Evolutionary conservation across 1,140 invertebrate genomes (phyloP), one percentile per base, ranked within the genome.

Genomic region (Mercenaria mercenaria): DNA sequence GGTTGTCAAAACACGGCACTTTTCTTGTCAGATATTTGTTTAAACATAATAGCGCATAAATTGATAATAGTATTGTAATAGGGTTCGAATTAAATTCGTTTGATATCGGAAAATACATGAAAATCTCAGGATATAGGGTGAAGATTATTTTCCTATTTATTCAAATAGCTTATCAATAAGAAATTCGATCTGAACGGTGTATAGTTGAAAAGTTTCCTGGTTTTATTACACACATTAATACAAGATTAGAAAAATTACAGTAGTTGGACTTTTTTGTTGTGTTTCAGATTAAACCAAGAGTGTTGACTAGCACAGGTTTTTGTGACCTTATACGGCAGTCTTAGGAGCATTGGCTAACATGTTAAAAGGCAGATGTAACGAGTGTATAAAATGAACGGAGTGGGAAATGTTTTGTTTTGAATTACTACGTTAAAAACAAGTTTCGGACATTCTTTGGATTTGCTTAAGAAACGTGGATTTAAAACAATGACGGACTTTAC

Each of bases 31-130:
- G 4, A 39, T 72, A 15, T 72, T 72, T 72, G 67, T 72, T 72
- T 72, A 72, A 72, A 72, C 37, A 72, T 72, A 72, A 72, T 72
- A 39, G 34, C 34, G 67, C 34, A 41, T 41, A 72, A 72, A 72
- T 72, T 72, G 67, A 72, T 72, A 72, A 72, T 72, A 39, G 37
- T n/a, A 72, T 72, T 72, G 34, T 72, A 72, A 72, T 72, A 72
- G 34, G 18, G 23, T 39, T 72, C 67, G 67, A 72, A 72, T 72
- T 72, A 72, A 72, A 72, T 4, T 26, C 37, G 34, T 72, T 72
- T 43, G 80, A 61, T 82, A 82, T 82, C 59, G 80, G 80, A 64
- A 82, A 82, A 82, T 82, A 82, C 80, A 82, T 82, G 80, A 82
- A 61, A 61, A 82, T 41, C 15, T 18, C 29, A 18, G 67, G 67